Evolutionary conservation across 2,888 invertebrate species (phyloP).

Genomic region (Prosopocoilus inquinatus): DNA sequence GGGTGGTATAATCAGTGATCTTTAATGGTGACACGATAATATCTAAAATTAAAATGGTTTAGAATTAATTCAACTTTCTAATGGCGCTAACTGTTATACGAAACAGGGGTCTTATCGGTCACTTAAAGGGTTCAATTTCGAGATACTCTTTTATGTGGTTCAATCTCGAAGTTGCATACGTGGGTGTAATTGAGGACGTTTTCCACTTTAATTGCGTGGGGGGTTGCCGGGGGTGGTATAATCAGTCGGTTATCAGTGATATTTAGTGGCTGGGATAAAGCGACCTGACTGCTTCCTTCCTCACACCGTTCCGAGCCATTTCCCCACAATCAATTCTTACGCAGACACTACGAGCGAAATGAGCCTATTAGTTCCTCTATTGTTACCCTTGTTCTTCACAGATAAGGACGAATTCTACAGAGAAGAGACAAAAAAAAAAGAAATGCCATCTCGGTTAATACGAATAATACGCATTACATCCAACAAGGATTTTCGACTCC

Average conservation of each 20-base stretch:
- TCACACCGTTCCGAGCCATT: slow-evolving; percentile 47
- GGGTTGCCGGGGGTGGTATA: slow-evolving; percentile 21
- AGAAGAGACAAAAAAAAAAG: too few species aligned
- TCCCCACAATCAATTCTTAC: slow-evolving; percentile 48
- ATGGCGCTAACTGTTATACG: too few species aligned
- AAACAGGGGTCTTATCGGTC: too few species aligned
- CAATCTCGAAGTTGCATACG: neutral
- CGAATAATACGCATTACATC: too few species aligned
- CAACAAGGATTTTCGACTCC: too few species aligned
- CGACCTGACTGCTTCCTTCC: slow-evolving; percentile 46
- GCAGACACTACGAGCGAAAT: slow-evolving; percentile 34
- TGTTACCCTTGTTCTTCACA: neutral
- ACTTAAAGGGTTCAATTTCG: too few species aligned
- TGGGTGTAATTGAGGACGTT: slow-evolving; percentile 7
- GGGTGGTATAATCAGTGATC: too few species aligned
- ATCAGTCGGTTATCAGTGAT: slow-evolving; percentile 34
- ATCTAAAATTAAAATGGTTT: too few species aligned
- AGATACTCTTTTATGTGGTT: too few species aligned
- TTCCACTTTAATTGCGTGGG: neutral
- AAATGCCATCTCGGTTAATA: neutral
- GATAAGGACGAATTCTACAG: neutral
- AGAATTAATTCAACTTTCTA: too few species aligned
- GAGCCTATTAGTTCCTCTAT: slow-evolving; percentile 38
- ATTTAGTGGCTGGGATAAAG: slow-evolving; percentile 40
- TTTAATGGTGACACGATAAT: too few species aligned